Evolutionary conservation across 2,113 vertebrate species (phyloP).

Genomic region (Macrotus californicus): DNA sequence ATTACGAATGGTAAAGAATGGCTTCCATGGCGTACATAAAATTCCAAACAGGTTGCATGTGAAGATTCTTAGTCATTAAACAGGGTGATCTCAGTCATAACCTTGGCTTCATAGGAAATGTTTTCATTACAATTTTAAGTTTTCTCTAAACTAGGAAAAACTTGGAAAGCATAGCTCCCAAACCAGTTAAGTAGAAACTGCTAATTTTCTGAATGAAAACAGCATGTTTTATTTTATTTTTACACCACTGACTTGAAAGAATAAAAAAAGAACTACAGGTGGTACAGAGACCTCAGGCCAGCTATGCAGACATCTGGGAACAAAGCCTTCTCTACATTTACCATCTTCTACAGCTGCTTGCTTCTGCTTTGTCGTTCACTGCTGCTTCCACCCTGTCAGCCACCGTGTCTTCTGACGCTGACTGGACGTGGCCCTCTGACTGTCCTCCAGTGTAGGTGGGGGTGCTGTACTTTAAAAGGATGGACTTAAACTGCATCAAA

Average conservation of each 20-base stretch:
- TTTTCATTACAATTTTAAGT: constrained; percentile 50
- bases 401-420: constrained; percentile 61
- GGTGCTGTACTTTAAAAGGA: constrained; percentile 92
- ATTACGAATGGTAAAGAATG: neutral
- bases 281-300: constrained; percentile 1
- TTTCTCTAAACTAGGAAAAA: constrained; percentile 67
- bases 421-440: constrained; percentile 63
- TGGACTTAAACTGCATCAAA: constrained; percentile 88
- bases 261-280: neutral
- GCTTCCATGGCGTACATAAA: neutral
- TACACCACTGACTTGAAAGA: constrained; percentile 6
- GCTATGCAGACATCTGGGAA: neutral
- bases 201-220: constrained; percentile 60
- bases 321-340: rapidly evolving
- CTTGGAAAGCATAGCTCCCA: constrained; percentile 51
- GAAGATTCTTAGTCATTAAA: constrained; percentile 21
- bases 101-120: constrained; percentile 35
- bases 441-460: constrained; percentile 83
- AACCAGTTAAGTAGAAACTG: constrained; percentile 56
- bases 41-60: neutral
- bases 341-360: neutral
- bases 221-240: constrained; percentile 37
- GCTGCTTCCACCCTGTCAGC: constrained; percentile 51
- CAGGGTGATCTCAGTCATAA: constrained; percentile 48
- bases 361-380: neutral